Percentiles rank a stretch among this genome's conserved stretches.
These are phyloP conservation scores for Phaethon lepturus DNA, from an alignment of 2,113 vertebrate species.

Conservation along the genomic window DNA sequence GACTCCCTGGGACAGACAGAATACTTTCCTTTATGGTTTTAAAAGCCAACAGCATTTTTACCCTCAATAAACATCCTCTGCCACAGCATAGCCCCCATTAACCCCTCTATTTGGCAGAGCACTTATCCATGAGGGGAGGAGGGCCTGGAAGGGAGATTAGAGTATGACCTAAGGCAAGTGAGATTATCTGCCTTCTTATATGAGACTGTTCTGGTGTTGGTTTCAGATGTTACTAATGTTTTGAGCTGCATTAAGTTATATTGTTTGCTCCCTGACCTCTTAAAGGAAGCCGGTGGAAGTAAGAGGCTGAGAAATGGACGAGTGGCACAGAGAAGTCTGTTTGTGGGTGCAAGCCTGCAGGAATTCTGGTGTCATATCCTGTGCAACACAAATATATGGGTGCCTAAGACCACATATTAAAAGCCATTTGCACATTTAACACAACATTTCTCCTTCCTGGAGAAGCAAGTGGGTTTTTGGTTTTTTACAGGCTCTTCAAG, in stretches of 20 bases:
- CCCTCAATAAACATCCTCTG: background rate
- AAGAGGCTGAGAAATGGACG: background rate
- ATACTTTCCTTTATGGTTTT: background rate
- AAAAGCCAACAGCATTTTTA: conserved; percentile 9
- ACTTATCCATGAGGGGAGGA: background rate
- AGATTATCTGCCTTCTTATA: background rate
- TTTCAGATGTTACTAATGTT: background rate
- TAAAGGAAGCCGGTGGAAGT: background rate
- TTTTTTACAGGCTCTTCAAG: background rate
- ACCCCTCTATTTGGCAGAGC: background rate
- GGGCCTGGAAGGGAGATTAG: background rate
- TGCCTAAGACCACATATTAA: background rate
- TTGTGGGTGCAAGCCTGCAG: background rate
- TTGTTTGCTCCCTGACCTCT: background rate
- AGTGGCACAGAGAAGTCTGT: background rate
- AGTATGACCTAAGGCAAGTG: background rate
- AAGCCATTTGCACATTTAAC: background rate
- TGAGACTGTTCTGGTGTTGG: background rate
- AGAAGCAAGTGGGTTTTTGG: rapidly evolving
- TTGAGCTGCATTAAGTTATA: background rate
- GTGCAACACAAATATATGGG: background rate
- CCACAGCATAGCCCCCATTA: background rate
- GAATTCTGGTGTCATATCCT: background rate
- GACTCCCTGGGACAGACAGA: background rate
- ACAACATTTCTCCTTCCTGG: background rate